Base-by-base conservation (phyloP, 1,140 invertebrate species). In the Papilio helenus region DNA sequence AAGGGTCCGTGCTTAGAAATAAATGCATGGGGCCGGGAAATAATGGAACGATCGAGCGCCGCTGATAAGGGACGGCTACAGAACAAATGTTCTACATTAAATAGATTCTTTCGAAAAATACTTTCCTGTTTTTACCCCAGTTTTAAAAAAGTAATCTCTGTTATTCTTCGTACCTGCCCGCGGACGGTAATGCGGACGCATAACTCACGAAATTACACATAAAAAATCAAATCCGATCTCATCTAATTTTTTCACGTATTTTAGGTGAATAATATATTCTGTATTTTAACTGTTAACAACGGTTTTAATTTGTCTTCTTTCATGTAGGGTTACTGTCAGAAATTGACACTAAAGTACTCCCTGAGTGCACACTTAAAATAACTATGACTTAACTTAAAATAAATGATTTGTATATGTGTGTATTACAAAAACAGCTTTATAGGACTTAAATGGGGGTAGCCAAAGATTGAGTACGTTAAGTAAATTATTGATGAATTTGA, bases 1-100 rank as follows among this genome's bases (percentile, higher is more conserved):
- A 68, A 68, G 61, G 61, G 61, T 68, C 61, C 61, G 61, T 68
- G 61, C 61, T 68, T 68, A 68, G 61, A 68, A 68, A 68, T 68
- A 68, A 68, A 68, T 68, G 61, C 61, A 68, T 16, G 61, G 61
- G 61, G 26, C 26, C 61, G 61, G 61, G 61, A 68, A 68, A 68
- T 68, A 68, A 68, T 68, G 61, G 61, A 68, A 68, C 61, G 61
- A 68, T 68, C 61, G 61, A 68, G 61, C 61, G 61, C 3, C 61
- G 26, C 5, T 68, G 61, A 68, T 68, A 68, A 68, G 26, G 61
- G 23, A 29, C 61, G 61, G 61, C 61, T 26, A 29, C 14, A 68
- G 61, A 68, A 68, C 26, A 68, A 68, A 68, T 68, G 61, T 68
- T 68, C 61, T 68, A 68, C 61, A 68, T 68, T 68, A 68, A 68